Evolutionary conservation across 64 coral and sea anemone species (phyloP).

Genomic region (Actinia tenebrosa): DNA sequence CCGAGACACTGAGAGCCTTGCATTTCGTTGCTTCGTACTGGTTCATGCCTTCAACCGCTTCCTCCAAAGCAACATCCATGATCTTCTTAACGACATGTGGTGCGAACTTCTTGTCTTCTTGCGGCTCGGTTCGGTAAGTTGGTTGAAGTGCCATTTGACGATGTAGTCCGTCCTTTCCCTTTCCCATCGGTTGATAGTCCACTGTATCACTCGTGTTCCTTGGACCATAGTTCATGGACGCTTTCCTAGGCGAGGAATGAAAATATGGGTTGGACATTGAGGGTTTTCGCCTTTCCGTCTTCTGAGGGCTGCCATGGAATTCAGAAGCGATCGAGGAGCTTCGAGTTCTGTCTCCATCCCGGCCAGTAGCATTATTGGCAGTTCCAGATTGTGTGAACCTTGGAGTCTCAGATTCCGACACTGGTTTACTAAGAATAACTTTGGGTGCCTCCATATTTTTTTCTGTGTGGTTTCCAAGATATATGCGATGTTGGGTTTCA

Average conservation of each 20-base stretch:
- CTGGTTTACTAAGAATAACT: conserved; percentile 19
- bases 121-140: conserved; percentile 54
- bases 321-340: conserved; percentile 5
- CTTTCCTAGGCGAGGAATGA: conserved; percentile 18
- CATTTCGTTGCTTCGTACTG: conserved; percentile 68
- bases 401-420: neutral
- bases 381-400: neutral
- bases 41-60: conserved; percentile 54
- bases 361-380: neutral
- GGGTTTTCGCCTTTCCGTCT: conserved; percentile 31
- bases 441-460: neutral
- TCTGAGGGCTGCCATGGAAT: conserved; percentile 21
- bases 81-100: conserved; percentile 69
- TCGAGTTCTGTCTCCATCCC: neutral
- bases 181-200: neutral
- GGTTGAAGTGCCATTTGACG: conserved; percentile 31
- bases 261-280: conserved; percentile 23
- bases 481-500: no score
- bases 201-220: conserved; percentile 17
- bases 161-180: neutral
- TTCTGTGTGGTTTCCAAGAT: neutral
- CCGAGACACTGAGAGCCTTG: conserved; percentile 41
- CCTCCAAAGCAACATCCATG: conserved; percentile 74
- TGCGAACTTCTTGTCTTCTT: conserved; percentile 52
- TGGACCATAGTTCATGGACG: conserved; percentile 17